phyloP scores from a whole-genome alignment of 2,113 vertebrate species.

The Riparia riparia region DNA sequence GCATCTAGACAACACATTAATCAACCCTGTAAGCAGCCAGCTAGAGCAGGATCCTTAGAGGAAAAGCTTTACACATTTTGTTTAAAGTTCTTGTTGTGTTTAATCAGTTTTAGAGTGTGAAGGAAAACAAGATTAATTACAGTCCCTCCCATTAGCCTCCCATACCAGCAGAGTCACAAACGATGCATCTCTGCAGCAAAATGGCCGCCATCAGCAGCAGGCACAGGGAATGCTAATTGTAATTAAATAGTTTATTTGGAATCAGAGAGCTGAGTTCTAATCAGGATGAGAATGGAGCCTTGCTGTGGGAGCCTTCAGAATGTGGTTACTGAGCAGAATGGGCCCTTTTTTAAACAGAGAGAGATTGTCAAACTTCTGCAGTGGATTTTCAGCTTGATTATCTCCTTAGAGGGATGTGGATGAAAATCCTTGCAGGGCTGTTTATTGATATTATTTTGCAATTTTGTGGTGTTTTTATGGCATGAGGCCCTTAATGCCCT shows the following conservation, averaged over 20 bases:
- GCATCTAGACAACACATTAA: neutral
- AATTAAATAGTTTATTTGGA: conserved; percentile 68
- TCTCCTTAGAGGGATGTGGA: conserved; percentile 17
- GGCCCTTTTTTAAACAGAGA: neutral
- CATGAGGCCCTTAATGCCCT: neutral
- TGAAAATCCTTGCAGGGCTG: neutral
- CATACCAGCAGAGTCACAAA: neutral
- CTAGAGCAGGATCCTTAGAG: neutral
- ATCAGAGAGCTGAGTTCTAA: conserved; percentile 56
- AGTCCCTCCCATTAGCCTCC: conserved; percentile 5
- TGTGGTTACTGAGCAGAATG: conserved; percentile 24
- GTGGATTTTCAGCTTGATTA: conserved; percentile 24
- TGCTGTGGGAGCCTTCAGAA: conserved; percentile 53
- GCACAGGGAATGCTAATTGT: conserved; percentile 8
- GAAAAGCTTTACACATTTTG: conserved; percentile 28
- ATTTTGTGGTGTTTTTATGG: neutral
- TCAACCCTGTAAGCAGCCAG: conserved; percentile 36
- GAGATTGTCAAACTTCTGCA: conserved; percentile 24
- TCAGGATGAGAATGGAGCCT: conserved; percentile 27
- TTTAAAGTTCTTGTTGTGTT: conserved; percentile 40
- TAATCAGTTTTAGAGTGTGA: conserved; percentile 62
- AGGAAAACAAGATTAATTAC: conserved; percentile 63
- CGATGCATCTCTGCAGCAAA: neutral
- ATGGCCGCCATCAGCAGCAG: conserved; percentile 50
- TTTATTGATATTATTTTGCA: neutral